Evolutionary conservation across 2,888 invertebrate genomes (phyloP).

Genomic region (Drosophila paramelanica): DNA sequence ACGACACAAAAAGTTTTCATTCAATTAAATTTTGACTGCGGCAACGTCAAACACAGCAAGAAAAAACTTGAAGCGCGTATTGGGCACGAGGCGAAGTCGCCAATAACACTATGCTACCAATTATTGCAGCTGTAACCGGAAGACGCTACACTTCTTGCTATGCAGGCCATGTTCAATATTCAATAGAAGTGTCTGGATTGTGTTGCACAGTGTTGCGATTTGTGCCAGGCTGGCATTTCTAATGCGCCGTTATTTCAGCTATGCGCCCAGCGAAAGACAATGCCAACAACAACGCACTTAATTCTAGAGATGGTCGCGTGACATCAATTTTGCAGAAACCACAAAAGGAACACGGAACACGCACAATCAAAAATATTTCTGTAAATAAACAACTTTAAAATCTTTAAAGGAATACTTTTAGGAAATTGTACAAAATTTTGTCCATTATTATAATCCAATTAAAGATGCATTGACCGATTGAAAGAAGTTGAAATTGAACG

Average conservation of each 20-base stretch:
- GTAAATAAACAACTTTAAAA: too few species aligned
- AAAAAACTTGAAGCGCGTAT: constrained; percentile 16
- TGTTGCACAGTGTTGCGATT: constrained; percentile 36
- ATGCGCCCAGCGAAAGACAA: constrained; percentile 45
- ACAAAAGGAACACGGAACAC: too few species aligned
- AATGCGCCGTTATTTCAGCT: constrained; percentile 50
- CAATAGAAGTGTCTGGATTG: neutral
- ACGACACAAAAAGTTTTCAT: constrained; percentile 73
- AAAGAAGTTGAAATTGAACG: too few species aligned
- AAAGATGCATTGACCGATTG: too few species aligned
- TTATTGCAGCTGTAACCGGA: neutral
- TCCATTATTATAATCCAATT: too few species aligned
- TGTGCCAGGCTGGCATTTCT: constrained; percentile 37
- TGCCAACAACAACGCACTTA: constrained; percentile 24
- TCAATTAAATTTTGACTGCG: constrained; percentile 70
- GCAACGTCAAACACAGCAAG: constrained; percentile 22
- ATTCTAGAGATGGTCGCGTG: too few species aligned
- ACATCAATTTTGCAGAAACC: too few species aligned
- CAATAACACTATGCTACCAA: constrained; percentile 22
- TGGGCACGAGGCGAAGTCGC: constrained; percentile 6
- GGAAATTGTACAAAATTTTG: too few species aligned
- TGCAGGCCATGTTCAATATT: too few species aligned
- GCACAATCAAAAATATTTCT: too few species aligned
- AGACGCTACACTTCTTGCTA: too few species aligned
- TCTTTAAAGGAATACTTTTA: too few species aligned